Evolutionary conservation across 2,888 invertebrate species (phyloP).

Genomic region (Ernsta delagoae): DNA sequence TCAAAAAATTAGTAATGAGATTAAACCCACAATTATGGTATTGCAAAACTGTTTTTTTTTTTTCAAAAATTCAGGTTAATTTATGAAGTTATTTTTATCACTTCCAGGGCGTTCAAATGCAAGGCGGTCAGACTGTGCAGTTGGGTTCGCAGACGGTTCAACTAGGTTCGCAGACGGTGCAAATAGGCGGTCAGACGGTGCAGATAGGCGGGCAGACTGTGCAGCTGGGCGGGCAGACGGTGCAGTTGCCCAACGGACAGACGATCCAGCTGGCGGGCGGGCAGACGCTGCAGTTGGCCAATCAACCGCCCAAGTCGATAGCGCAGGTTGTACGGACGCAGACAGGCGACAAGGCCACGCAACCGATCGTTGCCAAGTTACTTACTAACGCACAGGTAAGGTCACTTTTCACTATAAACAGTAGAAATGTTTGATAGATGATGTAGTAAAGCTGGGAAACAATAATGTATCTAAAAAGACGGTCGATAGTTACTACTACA

Average conservation of each 20-base stretch:
- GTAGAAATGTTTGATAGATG: no score
- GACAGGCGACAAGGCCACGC: slow-evolving; percentile 67
- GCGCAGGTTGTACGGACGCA: slow-evolving; percentile 71
- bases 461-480: no score
- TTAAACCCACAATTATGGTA: no score
- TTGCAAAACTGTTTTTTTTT: neutral
- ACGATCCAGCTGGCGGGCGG: slow-evolving; percentile 62
- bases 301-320: slow-evolving; percentile 61
- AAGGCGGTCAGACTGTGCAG: slow-evolving; percentile 52
- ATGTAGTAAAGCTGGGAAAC: no score
- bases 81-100: neutral
- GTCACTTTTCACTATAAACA: no score
- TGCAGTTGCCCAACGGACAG: slow-evolving; percentile 55
- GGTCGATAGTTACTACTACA: no score
- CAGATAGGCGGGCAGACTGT: slow-evolving; percentile 52
- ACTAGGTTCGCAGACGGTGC: slow-evolving; percentile 56
- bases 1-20: no score
- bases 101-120: slow-evolving; percentile 39
- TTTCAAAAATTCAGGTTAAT: no score
- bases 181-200: slow-evolving; percentile 52
- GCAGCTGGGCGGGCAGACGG: slow-evolving; percentile 54
- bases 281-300: slow-evolving; percentile 70
- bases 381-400: slow-evolving; percentile 88
- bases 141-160: slow-evolving; percentile 50
- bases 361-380: slow-evolving; percentile 89